Base-by-base conservation (phyloP, 2,113 vertebrate genomes). In the Brienomyrus brachyistius region DNA sequence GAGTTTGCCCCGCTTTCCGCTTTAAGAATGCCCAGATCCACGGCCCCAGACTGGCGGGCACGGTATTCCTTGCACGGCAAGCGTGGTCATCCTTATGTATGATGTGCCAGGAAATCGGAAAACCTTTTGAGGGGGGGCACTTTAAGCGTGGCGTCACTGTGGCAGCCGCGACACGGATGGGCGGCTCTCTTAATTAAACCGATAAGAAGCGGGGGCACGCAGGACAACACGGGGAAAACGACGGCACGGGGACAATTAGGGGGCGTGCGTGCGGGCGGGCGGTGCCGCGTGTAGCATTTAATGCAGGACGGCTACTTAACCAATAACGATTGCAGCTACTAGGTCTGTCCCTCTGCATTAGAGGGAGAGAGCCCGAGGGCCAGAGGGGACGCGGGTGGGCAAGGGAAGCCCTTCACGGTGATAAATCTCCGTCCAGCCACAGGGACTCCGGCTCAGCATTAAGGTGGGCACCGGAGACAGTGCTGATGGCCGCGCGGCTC, bases 101-200 rank as follows among this genome's bases (percentile, higher is more conserved):
- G 66, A 74, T 3, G 23, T 62, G 56, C 56, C 56, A n/a, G 56
- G 23, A 62, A 62, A n/a, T n/a, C 7, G 23, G 56, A 62, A 62
- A 4, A 62, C 56, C 56, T 66, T 27, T 2, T 15, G 27, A 11
- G 3, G 70, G 27, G 19, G 31, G 70, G 15, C 27, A 40, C 31
- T 17, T 77, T 19, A 77, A 77, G 17, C 89, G 89, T 3, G 88
- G 2, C 91, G 89, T 91, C 93, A 92, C 92, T 93, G 95, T 93
- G 94, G 95, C 94, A 92, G 94, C 91, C 90, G 92, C 92, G 95
- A 95, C 95, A 95, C 93, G 95, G 95, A 92, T 94, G 93, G 95
- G 94, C 94, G 94, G 92, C 93, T 96, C 95, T 95, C 94, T 94
- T 96, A 96, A 96, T 96, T 96, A 96, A 96, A 96, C 95, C 94